Evolutionary conservation across 2,888 invertebrate species (phyloP).

Genomic region (Eupithecia subfuscata): DNA sequence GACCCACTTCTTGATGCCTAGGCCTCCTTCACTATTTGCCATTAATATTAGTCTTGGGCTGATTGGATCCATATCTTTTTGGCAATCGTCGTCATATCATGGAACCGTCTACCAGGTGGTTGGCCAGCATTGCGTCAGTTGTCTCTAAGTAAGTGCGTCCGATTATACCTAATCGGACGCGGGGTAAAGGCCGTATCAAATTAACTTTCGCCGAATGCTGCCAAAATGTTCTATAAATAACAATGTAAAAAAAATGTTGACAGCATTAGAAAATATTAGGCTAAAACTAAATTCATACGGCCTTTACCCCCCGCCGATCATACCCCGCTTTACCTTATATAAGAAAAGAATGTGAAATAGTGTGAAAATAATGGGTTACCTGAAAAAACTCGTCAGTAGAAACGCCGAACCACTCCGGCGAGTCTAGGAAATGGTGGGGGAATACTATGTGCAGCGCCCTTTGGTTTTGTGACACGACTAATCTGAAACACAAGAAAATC

Average conservation of each 20-base stretch:
- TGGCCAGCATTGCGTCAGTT: not conserved
- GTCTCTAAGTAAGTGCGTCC: no score
- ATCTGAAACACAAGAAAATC: slow-evolving; percentile 77
- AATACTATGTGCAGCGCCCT: slow-evolving; percentile 93
- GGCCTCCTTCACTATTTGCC: no score
- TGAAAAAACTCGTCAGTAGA: slow-evolving; percentile 94
- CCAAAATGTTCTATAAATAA: no score
- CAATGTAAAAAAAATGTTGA: no score
- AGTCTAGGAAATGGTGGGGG: slow-evolving; percentile 94
- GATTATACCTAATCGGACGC: no score
- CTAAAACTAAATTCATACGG: no score
- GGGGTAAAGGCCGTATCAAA: no score
- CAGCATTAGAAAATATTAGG: no score
- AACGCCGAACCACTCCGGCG: slow-evolving; percentile 95
- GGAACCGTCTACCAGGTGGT: not conserved
- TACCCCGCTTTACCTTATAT: not conserved
- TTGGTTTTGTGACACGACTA: slow-evolving; percentile 93
- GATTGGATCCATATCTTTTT: not conserved
- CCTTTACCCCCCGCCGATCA: no score
- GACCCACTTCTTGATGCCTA: not conserved
- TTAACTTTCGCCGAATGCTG: no score
- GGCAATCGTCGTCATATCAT: not conserved
- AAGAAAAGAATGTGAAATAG: no score
- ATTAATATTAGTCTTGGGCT: not conserved
- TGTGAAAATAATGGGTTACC: no score